Conservation (phyloP, 2,797 vertebrate species). For the Schizopygopsis malacanthus region DNA sequence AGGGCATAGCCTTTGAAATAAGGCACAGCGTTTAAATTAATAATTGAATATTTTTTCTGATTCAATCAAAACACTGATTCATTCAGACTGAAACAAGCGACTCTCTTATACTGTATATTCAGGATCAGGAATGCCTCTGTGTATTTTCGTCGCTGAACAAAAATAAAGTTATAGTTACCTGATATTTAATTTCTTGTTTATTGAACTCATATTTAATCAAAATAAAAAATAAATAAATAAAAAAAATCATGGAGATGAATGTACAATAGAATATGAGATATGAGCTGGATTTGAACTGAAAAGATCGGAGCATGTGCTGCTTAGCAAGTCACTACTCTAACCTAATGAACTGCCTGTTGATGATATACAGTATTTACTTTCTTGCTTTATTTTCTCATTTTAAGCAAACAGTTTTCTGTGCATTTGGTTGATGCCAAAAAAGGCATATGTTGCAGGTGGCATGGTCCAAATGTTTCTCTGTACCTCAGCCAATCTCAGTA, state of each 20-base stretch:
- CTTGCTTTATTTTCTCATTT: slow-evolving; percentile 46
- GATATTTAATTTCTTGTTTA: neutral
- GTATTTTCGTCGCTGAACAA: neutral
- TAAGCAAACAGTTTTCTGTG: slow-evolving; percentile 9
- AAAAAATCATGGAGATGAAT: neutral
- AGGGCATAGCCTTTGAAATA: neutral
- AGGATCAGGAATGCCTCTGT: neutral
- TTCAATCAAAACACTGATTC: neutral
- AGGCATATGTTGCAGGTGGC: slow-evolving; percentile 39
- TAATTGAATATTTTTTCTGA: neutral
- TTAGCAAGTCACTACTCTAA: neutral
- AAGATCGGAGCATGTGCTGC: neutral
- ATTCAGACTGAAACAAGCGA: neutral
- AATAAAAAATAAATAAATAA: neutral
- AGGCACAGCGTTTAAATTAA: no score
- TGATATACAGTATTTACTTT: neutral
- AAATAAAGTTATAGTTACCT: neutral
- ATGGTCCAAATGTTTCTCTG: slow-evolving; percentile 7
- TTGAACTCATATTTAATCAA: neutral
- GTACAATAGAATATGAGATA: neutral
- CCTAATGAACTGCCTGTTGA: neutral
- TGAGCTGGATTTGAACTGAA: neutral
- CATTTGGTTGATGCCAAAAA: slow-evolving; percentile 43
- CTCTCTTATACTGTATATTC: neutral
- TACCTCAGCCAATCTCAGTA: slow-evolving; percentile 19